Evolutionary conservation across 2,888 invertebrate species (phyloP), one percentile per base, ranked within the genome.

Genomic region (Nomada fabriciana): DNA sequence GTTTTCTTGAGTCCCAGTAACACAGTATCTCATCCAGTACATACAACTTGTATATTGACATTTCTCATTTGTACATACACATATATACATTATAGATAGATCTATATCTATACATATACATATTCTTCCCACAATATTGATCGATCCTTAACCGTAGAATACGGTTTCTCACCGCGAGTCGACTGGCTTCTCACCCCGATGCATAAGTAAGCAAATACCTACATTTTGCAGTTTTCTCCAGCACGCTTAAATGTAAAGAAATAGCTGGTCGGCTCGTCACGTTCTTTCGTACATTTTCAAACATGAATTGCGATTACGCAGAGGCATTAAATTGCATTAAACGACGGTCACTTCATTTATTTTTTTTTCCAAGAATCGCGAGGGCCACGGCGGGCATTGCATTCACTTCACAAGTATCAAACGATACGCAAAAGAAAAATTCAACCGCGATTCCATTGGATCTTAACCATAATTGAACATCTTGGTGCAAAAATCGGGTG

Each of bases 1-100:
- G 76, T 90, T 91, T 75, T 89, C 82, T 91, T 84, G 80, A 84
- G 74, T 88, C 85, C 89, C 89, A 91, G 89, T 86, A 86, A 82
- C 52, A 81, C 82, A 84, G 79, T 87, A 75, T 60, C 47, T 69
- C 74, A 71, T 65, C 60, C 69, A 84, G 63, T 85, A 76, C 76
- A 67, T 86, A 80, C 63, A 75, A 77, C 63, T 36, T 82, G 76
- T 86, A 82, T 85, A 72, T 86, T 59, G 71, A 85, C 69, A 82
- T 80, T 76, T 82, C 71, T 84, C 84, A 64, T 74, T 72, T 83
- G 83, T 83, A 83, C 52, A 78, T 82, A 78, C 36, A 60, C 69
- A 71, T 73, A 76, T 55, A 72, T 72, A 47, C 36, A 53, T 52
- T 13, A 11, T 42, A 61, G 59, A 15, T 59, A 59, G 59, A 47